Base-by-base conservation (phyloP, 2,888 invertebrate genomes). In the Andricus quercusramuli region DNA sequence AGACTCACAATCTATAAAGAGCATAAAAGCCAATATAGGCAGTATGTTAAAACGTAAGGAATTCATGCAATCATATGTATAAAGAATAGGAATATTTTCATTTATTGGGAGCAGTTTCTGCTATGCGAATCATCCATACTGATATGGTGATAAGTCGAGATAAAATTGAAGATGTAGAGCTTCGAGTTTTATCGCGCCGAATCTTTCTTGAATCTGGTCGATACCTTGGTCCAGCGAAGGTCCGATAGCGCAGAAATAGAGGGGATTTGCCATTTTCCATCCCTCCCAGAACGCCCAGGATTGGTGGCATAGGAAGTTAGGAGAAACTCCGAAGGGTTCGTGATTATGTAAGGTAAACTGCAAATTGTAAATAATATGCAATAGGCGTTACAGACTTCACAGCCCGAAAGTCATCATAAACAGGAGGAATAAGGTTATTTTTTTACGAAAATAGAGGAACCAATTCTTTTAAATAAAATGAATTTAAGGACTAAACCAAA, bases 161-260 rank as follows among this genome's bases (percentile, higher is more conserved):
- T 74, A 74, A 74, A 74, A 74, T 74, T n/a, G 13, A 20, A 51
- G 74, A 74, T 37, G 37, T n/a, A n/a, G 32, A 32, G 56, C 56
- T 74, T 74, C 32, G 56, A 74, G 32, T 74, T n/a, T n/a, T 74
- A 56, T 74, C 56, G 47, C 56, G 74, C 56, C 32, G 74, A 56
- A 56, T 56, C 29, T 74, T 74, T 59, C 37, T 74, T 15, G 74
- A 74, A 56, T 74, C 56, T 56, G 74, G 74, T 74, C 74, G 56
- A 74, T 74, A 74, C 56, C 56, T 74, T 56, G 74, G 56, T 74
- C n/a, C 74, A 74, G 74, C 56, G n/a, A 74, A 74, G 37, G 56
- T 74, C 74, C 74, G 5, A 74, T 74, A 74, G 74, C 74, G 56
- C 8, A 56, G 56, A 74, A 74, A 29, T 29, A 74, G 74, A 56